phyloP scores from a whole-genome alignment of 2,888 invertebrate genomes.

The Phalera bucephala region DNA sequence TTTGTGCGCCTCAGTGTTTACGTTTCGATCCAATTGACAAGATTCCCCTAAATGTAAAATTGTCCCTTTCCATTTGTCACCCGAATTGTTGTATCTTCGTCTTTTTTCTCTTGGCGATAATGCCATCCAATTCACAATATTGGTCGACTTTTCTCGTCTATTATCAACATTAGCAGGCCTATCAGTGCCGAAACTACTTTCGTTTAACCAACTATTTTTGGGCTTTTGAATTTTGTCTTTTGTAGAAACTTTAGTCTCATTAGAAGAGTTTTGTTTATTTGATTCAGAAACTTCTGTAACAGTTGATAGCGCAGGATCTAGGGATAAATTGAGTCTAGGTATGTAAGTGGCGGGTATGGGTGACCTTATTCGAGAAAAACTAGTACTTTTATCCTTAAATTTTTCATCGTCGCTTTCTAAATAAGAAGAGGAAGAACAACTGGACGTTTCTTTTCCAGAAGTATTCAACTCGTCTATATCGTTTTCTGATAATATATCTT shows the following conservation, averaged over 20 bases:
- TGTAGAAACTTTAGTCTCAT: slow-evolving; percentile 23
- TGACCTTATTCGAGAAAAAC: slow-evolving; percentile 41
- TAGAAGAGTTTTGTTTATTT: slow-evolving; percentile 27
- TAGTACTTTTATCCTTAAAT: slow-evolving; percentile 17
- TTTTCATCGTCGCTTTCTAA: slow-evolving; percentile 36
- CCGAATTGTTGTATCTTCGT: slow-evolving; percentile 28
- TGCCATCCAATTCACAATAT: slow-evolving; percentile 51
- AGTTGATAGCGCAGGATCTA: slow-evolving; percentile 57
- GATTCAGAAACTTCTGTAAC: slow-evolving; percentile 65
- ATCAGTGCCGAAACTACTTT: slow-evolving; percentile 10
- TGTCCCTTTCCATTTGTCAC: slow-evolving; percentile 20
- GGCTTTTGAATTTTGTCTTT: slow-evolving; percentile 29
- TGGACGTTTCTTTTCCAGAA: slow-evolving; percentile 36
- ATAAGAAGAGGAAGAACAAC: slow-evolving; percentile 36
- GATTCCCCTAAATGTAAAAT: slow-evolving; percentile 12
- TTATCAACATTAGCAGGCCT: slow-evolving; percentile 2
- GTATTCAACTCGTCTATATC: slow-evolving; percentile 43
- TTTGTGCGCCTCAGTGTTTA: not conserved
- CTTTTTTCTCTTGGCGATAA: slow-evolving; percentile 57
- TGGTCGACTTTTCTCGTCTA: slow-evolving; percentile 30
- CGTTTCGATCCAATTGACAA: slow-evolving; percentile 2
- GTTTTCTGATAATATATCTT: slow-evolving; percentile 45
- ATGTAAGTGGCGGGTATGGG: slow-evolving; percentile 52
- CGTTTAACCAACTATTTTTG: slow-evolving; percentile 46
- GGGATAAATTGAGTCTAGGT: slow-evolving; percentile 54